These are phyloP conservation scores for Babylonia areolata DNA, from an alignment of 1,140 invertebrate species.

Conservation along the genomic window DNA sequence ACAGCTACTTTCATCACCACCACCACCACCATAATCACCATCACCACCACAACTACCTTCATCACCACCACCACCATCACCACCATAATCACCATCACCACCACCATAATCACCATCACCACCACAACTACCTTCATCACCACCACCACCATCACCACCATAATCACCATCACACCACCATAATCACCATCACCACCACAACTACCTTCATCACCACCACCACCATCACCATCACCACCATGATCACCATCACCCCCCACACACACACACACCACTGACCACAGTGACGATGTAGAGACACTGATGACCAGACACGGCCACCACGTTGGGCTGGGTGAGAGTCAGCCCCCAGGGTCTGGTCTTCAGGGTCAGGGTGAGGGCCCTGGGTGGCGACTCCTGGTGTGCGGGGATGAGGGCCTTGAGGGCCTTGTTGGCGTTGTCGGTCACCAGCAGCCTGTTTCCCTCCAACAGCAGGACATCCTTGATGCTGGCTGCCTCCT, in stretches of 20 bases:
- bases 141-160: too few relatives aligned
- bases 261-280: conserved; percentile 13
- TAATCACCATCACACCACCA: too few relatives aligned
- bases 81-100: too few relatives aligned
- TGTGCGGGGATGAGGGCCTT: conserved; percentile 17
- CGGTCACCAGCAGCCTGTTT: conserved; percentile 14
- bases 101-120: too few relatives aligned
- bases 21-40: too few relatives aligned
- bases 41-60: too few relatives aligned
- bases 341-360: conserved; percentile 35
- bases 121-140: too few relatives aligned
- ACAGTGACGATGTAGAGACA: conserved; percentile 42
- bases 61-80: too few relatives aligned
- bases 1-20: too few relatives aligned
- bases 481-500: conserved; percentile 19
- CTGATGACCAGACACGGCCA: conserved; percentile 36
- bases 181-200: too few relatives aligned
- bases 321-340: conserved; percentile 30
- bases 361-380: conserved; percentile 1
- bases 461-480: conserved; percentile 38
- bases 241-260: not conserved
- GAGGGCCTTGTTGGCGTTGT: conserved; percentile 39
- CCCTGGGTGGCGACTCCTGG: not conserved
- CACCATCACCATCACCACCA: too few relatives aligned
- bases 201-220: too few relatives aligned